Base-by-base conservation (phyloP, 2,797 vertebrate genomes). In the Erethizon dorsatum region DNA sequence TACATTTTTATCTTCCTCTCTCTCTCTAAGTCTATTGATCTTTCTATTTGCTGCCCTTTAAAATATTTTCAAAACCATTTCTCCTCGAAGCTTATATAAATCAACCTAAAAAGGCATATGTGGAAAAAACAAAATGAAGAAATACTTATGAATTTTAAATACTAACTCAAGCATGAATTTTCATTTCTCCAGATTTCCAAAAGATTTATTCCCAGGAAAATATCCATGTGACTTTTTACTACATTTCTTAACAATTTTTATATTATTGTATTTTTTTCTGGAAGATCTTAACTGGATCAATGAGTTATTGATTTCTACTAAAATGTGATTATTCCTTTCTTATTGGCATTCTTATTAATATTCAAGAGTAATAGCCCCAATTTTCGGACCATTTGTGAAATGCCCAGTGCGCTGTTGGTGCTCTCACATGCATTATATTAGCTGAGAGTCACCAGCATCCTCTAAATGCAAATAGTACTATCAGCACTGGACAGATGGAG, bases 61-160 rank as follows among this genome's bases (percentile, higher is more conserved):
- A 95, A 94, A 73, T 31, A 73, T 93, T 90, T 96, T 57, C n/a
- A 80, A 95, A 88, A 80, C 37, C 41, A 54, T 96, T 96, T 89
- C 63, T 92, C 37, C 61, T 85, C n/a, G 10, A 90, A 31, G 15
- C 57, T 91, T 82, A 86, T 9, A 69, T 78, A 88, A 92, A 95
- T 89, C 65, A 87, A 54, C 73, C 67, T 89, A 47, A 88, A 95
- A 79, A 31, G 6, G 1, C 56, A 0, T 10, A 65, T 56, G 6
- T 31, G 50, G 5, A 14, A 15, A 50, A 92, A 92, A 47, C 45
- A 90, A 92, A 52, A 94, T 65, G 8, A 13, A 78, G 22, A 96
- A 77, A 77, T 31, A 17, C 6, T 84, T 37, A 75, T 11, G n/a
- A 15, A 78, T 37, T 65, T 90, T 73, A 71, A 59, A 18, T 69